Conservation (phyloP, 1,140 invertebrate species). For the Periplaneta americana region DNA sequence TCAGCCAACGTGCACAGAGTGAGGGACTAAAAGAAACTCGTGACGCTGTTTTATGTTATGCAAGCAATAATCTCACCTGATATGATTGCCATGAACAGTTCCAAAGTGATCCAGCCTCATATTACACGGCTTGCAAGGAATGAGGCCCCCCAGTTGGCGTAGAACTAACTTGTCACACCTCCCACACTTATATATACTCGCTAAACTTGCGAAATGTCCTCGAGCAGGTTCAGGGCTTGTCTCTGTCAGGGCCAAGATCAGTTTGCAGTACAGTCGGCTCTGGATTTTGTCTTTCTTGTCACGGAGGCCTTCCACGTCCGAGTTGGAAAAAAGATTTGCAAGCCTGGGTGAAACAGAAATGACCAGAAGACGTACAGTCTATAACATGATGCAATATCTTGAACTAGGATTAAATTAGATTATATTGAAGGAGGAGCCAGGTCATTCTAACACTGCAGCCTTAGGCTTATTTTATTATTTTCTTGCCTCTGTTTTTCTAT, state of each 20-base stretch:
- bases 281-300: slow-evolving; percentile 81
- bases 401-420: too few species aligned
- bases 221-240: slow-evolving; percentile 60
- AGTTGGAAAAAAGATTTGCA: slow-evolving; percentile 72
- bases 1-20: too few species aligned
- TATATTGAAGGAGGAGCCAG: too few species aligned
- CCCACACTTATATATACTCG: slow-evolving; percentile 63
- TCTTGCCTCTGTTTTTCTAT: too few species aligned
- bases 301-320: slow-evolving; percentile 66
- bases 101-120: slow-evolving; percentile 56
- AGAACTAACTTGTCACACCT: slow-evolving; percentile 54
- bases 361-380: too few species aligned
- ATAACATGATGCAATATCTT: too few species aligned
- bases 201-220: slow-evolving; percentile 72
- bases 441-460: too few species aligned
- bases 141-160: slow-evolving; percentile 23
- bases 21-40: too few species aligned
- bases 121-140: slow-evolving; percentile 42
- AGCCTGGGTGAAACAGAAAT: slow-evolving; percentile 49
- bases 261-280: slow-evolving; percentile 73
- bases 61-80: slow-evolving; percentile 20
- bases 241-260: slow-evolving; percentile 68
- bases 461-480: too few species aligned
- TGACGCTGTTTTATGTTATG: neutral
- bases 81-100: slow-evolving; percentile 22